These are phyloP conservation scores for Mormyrops boulengeri DNA, from an alignment of 2,797 vertebrate species.

Conservation along the genomic window DNA sequence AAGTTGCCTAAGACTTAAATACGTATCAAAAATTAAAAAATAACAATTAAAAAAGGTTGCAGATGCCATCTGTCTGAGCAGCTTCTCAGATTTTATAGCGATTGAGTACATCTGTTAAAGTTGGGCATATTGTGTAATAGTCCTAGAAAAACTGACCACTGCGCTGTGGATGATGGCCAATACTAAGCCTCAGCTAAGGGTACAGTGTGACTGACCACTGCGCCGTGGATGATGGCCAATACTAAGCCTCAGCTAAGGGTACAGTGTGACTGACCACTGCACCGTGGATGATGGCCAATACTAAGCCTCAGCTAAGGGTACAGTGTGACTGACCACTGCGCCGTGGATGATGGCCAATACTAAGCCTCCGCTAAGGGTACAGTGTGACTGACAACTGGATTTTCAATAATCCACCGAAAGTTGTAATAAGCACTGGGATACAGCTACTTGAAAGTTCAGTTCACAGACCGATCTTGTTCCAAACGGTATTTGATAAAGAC, in stretches of 20 bases:
- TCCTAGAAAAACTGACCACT: conserved; percentile 35
- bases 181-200: neutral
- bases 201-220: neutral
- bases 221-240: neutral
- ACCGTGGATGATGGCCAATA: neutral
- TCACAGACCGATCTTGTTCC: neutral
- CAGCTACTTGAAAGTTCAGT: neutral
- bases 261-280: neutral
- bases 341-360: neutral
- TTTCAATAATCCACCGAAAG: neutral
- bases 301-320: neutral
- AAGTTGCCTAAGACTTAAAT: conserved; percentile 41
- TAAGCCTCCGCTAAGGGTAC: neutral
- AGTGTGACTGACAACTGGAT: neutral
- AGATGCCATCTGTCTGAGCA: neutral
- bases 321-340: neutral
- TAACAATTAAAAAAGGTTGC: conserved; percentile 5
- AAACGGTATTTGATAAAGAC: neutral
- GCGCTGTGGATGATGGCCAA: conserved; percentile 34
- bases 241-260: neutral
- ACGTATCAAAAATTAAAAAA: conserved; percentile 46
- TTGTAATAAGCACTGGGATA: neutral
- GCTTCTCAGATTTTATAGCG: neutral
- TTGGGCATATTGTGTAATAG: conserved; percentile 32
- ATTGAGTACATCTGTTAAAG: conserved; percentile 39